Conservation (phyloP, 2,797 vertebrate genomes). For the Myotis findleyi region DNA sequence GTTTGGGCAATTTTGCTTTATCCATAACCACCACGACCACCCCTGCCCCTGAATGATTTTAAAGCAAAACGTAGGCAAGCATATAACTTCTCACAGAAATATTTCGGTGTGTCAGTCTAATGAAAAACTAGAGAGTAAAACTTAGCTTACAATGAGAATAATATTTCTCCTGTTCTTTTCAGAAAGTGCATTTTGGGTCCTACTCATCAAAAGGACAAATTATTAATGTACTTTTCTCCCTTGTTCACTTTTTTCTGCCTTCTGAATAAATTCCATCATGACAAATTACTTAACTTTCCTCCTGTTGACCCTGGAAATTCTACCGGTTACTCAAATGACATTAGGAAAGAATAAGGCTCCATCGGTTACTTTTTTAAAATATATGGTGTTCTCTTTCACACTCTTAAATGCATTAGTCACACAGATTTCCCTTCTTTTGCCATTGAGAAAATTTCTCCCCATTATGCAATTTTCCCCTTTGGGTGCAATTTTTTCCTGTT, state of each 20-base stretch:
- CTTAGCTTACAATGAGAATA: neutral
- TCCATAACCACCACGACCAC: neutral
- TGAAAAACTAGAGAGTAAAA: constrained; percentile 20
- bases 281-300: constrained; percentile 40
- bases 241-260: constrained; percentile 27
- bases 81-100: neutral
- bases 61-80: neutral
- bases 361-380: constrained; percentile 2
- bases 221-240: neutral
- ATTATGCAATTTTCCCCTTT: neutral
- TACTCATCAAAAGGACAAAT: neutral
- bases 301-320: neutral
- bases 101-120: neutral
- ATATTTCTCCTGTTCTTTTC: constrained; percentile 10
- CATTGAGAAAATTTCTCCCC: neutral
- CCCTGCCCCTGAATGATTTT: neutral
- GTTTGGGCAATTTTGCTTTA: neutral
- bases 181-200: neutral
- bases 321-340: constrained; percentile 23
- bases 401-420: neutral
- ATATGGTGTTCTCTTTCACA: neutral
- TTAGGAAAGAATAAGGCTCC: neutral
- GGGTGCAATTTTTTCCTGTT: neutral
- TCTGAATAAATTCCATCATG: constrained; percentile 39
- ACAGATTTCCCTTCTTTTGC: neutral